Evolutionary conservation across 1,140 invertebrate genomes (phyloP).

Genomic region (Zeugodacus cucurbitae): DNA sequence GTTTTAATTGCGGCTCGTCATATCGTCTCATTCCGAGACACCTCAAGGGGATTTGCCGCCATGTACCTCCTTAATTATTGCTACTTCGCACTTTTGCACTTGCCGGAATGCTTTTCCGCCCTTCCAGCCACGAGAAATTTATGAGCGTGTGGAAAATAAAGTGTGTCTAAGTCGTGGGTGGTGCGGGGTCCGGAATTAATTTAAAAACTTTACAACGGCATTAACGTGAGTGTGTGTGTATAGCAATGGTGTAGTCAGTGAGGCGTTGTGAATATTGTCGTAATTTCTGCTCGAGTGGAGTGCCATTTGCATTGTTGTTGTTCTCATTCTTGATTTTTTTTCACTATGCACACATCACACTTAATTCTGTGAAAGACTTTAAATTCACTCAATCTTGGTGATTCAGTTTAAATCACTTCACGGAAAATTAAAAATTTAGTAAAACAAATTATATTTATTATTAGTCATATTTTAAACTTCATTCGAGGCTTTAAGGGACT

Average conservation of each 20-base stretch:
- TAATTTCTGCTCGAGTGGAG: not conserved
- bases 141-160: too few species aligned
- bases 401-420: too few species aligned
- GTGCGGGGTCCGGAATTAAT: not conserved
- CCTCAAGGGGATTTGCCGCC: too few species aligned
- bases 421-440: too few species aligned
- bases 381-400: too few species aligned
- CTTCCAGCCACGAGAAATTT: too few species aligned
- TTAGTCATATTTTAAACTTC: too few species aligned
- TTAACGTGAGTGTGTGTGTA: not conserved
- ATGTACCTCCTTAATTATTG: not conserved
- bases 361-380: too few species aligned
- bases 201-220: not conserved
- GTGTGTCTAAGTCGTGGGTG: not conserved
- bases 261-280: not conserved
- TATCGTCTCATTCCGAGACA: not conserved
- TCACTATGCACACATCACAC: too few species aligned
- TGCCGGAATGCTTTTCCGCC: not conserved
- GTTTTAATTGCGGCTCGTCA: not conserved
- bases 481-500: too few species aligned
- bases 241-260: not conserved
- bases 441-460: too few species aligned
- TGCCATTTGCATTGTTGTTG: not conserved
- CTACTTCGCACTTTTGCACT: not conserved
- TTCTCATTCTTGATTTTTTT: too few species aligned